Base-by-base conservation (phyloP, 2,113 vertebrate species). In the Holacanthus passer region DNA sequence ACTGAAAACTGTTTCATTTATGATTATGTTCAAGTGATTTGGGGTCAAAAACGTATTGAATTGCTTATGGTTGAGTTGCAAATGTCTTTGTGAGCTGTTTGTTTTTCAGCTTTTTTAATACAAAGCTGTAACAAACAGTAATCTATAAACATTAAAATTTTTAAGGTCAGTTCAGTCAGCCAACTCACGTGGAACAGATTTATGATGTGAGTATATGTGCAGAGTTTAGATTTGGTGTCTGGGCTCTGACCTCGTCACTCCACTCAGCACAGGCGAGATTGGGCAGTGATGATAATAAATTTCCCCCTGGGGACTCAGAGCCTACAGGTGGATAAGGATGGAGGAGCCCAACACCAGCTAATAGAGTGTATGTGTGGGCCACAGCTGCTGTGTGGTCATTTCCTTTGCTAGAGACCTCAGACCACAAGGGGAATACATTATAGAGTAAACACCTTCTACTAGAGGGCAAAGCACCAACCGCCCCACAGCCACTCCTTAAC, bases 221-320 rank as follows among this genome's bases (percentile, higher is more conserved):
- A 35, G 2, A 55, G 56, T 87, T 81, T 82, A 69, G 64, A 79
- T 77, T 72, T 73, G 55, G 32, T 55, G 59, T 73, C 48, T 72
- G 37, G 58, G 31, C 69, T 87, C 73, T 82, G 85, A 88, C 85
- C 81, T 86, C 63, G 27, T 78, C 78, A 77, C 69, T 80, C 70
- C 22, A 1, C 64, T 79, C 71, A 35, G 50, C 59, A 67, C 79
- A 65, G 81, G 79, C 16, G 37, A 85, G 80, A 83, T 72, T 50
- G 17, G 2, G 20, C 43, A 73, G 55, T 77, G 79, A 85, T 83
- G 74, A 85, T 87, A 70, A 72, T 82, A 85, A 55, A 88, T 86
- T 71, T 77, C 32, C 24, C 68, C 47, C 45, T 14, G 5, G 74
- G 69, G 86, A 73, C 62, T 82, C 32, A 63, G 37, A 82, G 59